Evolutionary conservation across 2,113 vertebrate genomes (phyloP), one percentile per base, ranked within the genome.

Genomic region (Sialia sialis): DNA sequence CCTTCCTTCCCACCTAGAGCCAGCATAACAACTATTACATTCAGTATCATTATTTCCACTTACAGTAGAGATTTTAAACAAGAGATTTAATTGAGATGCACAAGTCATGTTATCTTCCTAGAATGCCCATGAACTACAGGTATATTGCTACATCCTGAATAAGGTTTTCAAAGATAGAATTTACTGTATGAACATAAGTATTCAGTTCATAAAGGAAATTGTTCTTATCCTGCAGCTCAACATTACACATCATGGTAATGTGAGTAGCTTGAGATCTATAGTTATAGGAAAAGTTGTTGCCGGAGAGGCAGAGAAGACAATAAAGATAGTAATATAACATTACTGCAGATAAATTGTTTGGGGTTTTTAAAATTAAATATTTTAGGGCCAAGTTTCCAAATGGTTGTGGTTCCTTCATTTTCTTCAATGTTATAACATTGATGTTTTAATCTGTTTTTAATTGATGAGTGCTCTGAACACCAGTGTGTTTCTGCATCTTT

Each of bases 201-300:
- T 63, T 63, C 34, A 67, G 68, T 89, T 94, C 34, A 59, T 91
- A 86, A 90, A 84, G 29, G 41, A 89, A 95, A 85, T 77, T 83
- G 20, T 87, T 19, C 26, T 86, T 92, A 51, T 85, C 62, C 66
- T 56, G 48, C 85, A 63, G 79, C 77, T 90, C 87, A 94, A 59
- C 62, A 74, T 82, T 88, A 66, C 38, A 77, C 32, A 80, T 87
- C 21, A 32, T 56, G 36, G 29, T 89, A 58, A 94, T 74, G 21
- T 41, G 48, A 90, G 51, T 54, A 87, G 39, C 58, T 90, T 89
- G 73, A 74, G 55, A 93, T 70, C n/a, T 70, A 62, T 36, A 43
- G 26, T 77, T 93, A 56, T n/a, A 84, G 43, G 29, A 81, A 75
- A 92, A 78, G 43, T 29, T 82, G 75, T 67, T 87, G 54, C 69